These are phyloP conservation scores for Pagetopsis macropterus DNA, from an alignment of 2,797 vertebrate species.

Conservation along the genomic window DNA sequence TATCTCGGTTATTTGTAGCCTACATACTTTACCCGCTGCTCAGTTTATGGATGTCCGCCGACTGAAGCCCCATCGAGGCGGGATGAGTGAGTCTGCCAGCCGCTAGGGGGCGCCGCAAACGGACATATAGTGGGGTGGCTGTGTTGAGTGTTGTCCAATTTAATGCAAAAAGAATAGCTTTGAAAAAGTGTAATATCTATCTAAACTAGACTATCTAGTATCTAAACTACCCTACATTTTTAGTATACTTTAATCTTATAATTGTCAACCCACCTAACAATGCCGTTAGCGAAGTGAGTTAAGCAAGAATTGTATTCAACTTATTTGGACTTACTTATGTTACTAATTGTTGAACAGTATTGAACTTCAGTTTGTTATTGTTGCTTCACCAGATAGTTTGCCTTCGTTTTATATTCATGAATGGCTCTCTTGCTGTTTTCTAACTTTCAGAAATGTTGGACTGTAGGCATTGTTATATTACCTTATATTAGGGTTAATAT, in stretches of 20 bases:
- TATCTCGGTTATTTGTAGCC: background rate
- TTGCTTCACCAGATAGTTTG: background rate
- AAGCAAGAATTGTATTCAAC: too few relatives aligned
- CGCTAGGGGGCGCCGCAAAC: constrained; percentile 43
- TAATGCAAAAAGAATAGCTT: background rate
- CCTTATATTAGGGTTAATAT: background rate
- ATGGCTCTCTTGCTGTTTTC: background rate
- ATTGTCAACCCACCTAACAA: background rate
- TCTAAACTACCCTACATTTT: background rate
- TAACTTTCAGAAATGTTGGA: background rate
- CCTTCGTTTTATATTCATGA: background rate
- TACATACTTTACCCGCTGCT: background rate
- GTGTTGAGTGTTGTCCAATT: background rate
- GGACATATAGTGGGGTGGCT: background rate
- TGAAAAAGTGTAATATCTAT: background rate
- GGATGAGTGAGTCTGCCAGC: constrained; percentile 27
- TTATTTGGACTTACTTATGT: too few relatives aligned
- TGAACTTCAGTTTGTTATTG: background rate
- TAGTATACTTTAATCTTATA: background rate
- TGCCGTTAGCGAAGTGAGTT: background rate
- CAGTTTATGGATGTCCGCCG: constrained; percentile 5
- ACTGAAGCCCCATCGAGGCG: constrained; percentile 12
- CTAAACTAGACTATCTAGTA: background rate
- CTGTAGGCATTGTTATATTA: background rate
- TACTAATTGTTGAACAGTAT: too few relatives aligned